Conservation (phyloP, 2,888 invertebrate genomes). For the Piscicola geometra region DNA sequence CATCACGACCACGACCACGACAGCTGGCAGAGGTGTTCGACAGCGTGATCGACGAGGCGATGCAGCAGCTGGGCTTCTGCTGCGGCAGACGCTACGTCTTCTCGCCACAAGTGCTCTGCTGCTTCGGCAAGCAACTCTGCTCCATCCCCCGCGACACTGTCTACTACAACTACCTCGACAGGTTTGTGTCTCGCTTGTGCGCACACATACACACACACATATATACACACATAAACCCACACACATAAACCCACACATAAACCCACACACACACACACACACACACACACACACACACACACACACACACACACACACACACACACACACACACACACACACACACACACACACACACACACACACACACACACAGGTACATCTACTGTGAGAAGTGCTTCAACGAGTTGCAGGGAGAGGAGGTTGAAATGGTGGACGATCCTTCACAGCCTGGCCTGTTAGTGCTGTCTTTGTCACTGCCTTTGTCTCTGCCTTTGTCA, state of each 20-base stretch:
- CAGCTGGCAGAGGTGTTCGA: constrained; percentile 97
- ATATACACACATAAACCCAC: too few relatives aligned
- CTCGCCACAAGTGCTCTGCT: constrained; percentile 96
- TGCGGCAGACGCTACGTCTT: constrained; percentile 97
- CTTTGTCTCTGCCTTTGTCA: too few relatives aligned
- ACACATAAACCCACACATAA: too few relatives aligned
- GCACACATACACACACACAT: too few relatives aligned
- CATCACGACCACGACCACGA: too few relatives aligned
- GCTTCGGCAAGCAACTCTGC: constrained; percentile 88
- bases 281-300: too few relatives aligned
- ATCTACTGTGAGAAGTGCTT: constrained; percentile 99
- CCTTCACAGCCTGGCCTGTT: constrained; percentile 62
- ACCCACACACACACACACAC: too few relatives aligned
- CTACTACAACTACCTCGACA: constrained; percentile 96
- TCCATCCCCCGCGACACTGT: constrained; percentile 96
- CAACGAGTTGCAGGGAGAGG: constrained; percentile 96
- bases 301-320: too few relatives aligned
- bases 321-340: too few relatives aligned
- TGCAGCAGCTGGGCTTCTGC: constrained; percentile 96
- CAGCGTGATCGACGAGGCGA: constrained; percentile 93
- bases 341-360: too few relatives aligned
- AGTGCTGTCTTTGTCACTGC: constrained; percentile 34
- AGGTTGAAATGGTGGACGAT: constrained; percentile 94
- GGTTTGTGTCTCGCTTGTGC: too few relatives aligned
- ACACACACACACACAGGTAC: constrained; percentile 67